Conservation (phyloP, 2,797 vertebrate genomes). For the Cirrhinus mrigala region DNA sequence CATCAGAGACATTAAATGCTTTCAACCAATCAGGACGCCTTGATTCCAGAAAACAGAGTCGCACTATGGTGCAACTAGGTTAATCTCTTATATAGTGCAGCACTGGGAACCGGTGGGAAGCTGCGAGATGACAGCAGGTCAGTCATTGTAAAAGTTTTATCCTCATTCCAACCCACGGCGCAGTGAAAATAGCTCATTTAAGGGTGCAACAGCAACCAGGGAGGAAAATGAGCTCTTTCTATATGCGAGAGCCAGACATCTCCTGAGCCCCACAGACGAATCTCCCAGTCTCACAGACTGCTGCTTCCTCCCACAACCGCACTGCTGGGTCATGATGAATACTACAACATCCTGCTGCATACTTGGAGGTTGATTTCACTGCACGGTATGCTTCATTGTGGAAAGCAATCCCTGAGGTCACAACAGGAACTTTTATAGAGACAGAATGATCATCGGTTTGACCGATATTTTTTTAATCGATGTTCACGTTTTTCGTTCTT, state of each 20-base stretch:
- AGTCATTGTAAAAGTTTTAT: neutral
- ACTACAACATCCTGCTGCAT: slow-evolving; percentile 36
- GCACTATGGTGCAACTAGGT: neutral
- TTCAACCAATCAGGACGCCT: neutral
- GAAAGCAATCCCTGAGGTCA: slow-evolving; percentile 11
- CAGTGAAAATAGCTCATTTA: slow-evolving; percentile 27
- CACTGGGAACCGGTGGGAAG: neutral
- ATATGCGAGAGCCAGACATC: slow-evolving; percentile 16
- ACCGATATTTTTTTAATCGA: neutral
- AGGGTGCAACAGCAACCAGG: slow-evolving; percentile 12
- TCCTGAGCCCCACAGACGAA: slow-evolving; percentile 7
- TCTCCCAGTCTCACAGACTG: slow-evolving; percentile 20
- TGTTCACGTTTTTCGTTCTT: neutral
- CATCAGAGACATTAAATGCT: neutral
- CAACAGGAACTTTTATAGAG: neutral
- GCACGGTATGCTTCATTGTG: neutral
- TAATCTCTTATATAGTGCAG: neutral
- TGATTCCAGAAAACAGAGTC: neutral
- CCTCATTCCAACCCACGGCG: slow-evolving; percentile 25
- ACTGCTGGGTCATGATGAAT: slow-evolving; percentile 30
- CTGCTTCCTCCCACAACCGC: slow-evolving; percentile 34
- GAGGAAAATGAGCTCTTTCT: slow-evolving; percentile 9
- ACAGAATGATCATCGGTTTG: neutral
- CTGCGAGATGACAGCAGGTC: slow-evolving; percentile 3
- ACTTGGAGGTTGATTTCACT: slow-evolving; percentile 21